phyloP scores from a whole-genome alignment of 2,888 invertebrate species.

The Cetonia aurata region DNA sequence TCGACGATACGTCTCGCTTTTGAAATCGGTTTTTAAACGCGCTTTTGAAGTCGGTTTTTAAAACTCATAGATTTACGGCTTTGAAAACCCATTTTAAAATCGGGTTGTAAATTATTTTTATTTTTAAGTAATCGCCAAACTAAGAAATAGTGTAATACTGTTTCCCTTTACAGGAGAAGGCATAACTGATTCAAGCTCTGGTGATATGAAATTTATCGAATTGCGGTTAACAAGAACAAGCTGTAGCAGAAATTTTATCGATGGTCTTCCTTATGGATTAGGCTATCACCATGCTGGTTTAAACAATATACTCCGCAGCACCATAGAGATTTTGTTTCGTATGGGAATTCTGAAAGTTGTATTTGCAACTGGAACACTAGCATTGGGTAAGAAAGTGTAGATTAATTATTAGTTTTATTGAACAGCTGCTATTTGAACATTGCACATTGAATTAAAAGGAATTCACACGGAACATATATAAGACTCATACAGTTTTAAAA shows the following conservation, averaged over 20 bases:
- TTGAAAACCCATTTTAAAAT: too few relatives aligned
- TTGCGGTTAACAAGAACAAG: slow-evolving; percentile 41
- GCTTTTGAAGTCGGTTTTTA: too few relatives aligned
- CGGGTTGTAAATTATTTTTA: too few relatives aligned
- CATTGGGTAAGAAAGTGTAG: slow-evolving; percentile 44
- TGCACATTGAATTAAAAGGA: too few relatives aligned
- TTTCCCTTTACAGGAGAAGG: slow-evolving; percentile 46
- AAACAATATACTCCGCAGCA: slow-evolving; percentile 56
- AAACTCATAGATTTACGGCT: too few relatives aligned
- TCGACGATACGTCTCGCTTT: too few relatives aligned
- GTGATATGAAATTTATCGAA: slow-evolving; percentile 51
- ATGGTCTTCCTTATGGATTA: slow-evolving; percentile 54
- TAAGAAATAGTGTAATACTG: background rate
- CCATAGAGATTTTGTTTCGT: slow-evolving; percentile 61
- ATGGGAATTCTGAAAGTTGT: slow-evolving; percentile 53
- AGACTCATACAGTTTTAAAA: too few relatives aligned
- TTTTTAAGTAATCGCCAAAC: too few relatives aligned
- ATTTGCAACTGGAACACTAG: slow-evolving; percentile 51
- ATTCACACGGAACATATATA: too few relatives aligned
- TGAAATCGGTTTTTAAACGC: too few relatives aligned
- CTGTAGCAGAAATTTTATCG: slow-evolving; percentile 14
- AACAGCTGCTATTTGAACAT: background rate
- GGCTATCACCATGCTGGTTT: slow-evolving; percentile 61
- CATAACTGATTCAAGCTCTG: slow-evolving; percentile 45
- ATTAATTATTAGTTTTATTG: background rate